Percentiles rank a stretch among this genome's conserved stretches.
Evolutionary conservation across 1,140 invertebrate species (phyloP).

Genomic region (Nixonia krombeini): DNA sequence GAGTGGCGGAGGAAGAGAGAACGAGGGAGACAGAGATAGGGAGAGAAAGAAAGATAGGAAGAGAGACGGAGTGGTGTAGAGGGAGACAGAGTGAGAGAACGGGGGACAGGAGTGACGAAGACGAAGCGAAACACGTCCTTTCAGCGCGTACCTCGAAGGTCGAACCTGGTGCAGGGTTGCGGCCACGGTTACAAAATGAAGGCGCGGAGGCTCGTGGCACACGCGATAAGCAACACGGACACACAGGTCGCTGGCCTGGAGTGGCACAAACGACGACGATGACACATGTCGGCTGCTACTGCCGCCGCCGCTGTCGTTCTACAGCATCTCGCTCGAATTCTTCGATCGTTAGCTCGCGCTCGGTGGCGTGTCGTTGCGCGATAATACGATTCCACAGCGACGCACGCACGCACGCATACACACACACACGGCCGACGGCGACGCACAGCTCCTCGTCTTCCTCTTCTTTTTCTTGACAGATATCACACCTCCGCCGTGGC

Average conservation of each 20-base stretch:
- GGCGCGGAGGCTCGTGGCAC: too few relatives aligned
- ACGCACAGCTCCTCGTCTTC: not conserved
- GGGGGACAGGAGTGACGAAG: slow-evolving; percentile 47
- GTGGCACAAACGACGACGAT: slow-evolving; percentile 4
- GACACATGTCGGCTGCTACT: slow-evolving; percentile 7
- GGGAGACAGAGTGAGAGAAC: slow-evolving; percentile 35
- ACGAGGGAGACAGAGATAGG: too few relatives aligned
- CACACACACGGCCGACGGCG: slow-evolving; percentile 2
- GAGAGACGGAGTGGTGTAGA: not conserved
- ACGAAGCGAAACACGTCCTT: slow-evolving; percentile 4
- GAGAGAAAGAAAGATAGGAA: slow-evolving; percentile 18
- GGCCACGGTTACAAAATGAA: slow-evolving; percentile 1
- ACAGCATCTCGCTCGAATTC: slow-evolving; percentile 10
- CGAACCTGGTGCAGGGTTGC: not conserved
- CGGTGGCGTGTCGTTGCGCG: too few relatives aligned
- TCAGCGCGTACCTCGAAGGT: not conserved
- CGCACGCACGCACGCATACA: not conserved
- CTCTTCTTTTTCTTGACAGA: slow-evolving; percentile 22
- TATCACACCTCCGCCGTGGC: slow-evolving; percentile 23
- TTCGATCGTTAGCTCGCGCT: slow-evolving; percentile 2
- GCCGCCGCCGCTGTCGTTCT: not conserved
- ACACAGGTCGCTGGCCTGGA: slow-evolving; percentile 53
- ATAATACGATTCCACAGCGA: too few relatives aligned
- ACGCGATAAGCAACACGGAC: not conserved
- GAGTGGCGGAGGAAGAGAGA: slow-evolving; percentile 14